Evolutionary conservation across 2,888 invertebrate genomes (phyloP).

Genomic region (Epinotia bilunana): DNA sequence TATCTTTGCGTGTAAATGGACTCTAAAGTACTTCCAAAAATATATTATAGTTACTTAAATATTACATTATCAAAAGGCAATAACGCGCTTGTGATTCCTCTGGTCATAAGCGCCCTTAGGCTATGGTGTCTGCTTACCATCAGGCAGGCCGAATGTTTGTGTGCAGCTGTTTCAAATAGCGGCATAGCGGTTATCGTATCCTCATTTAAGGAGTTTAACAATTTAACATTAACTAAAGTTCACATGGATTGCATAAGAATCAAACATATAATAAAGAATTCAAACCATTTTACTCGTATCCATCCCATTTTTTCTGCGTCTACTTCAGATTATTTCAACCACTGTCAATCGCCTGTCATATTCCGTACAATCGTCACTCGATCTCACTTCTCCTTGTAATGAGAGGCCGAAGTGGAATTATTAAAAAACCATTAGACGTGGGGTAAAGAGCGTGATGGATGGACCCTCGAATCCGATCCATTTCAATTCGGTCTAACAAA

Average conservation of each 20-base stretch:
- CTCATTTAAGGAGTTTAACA: not conserved
- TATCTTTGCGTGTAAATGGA: not conserved
- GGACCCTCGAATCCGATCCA: constrained; percentile 81
- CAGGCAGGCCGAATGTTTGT: not conserved
- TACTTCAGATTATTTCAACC: constrained; percentile 47
- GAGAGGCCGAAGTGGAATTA: constrained; percentile 75
- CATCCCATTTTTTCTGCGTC: constrained; percentile 51
- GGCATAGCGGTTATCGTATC: not conserved
- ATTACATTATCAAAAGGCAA: too few species aligned
- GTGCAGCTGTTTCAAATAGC: too few species aligned
- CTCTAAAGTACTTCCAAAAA: too few species aligned
- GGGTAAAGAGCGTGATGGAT: constrained; percentile 79
- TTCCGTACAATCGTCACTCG: constrained; percentile 71
- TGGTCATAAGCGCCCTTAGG: too few species aligned
- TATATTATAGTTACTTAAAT: too few species aligned
- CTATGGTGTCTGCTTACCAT: not conserved
- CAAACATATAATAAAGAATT: not conserved
- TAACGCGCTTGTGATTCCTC: too few species aligned
- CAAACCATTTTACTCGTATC: not conserved
- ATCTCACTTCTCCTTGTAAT: constrained; percentile 72
- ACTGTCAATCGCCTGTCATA: constrained; percentile 80
- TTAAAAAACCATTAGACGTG: constrained; percentile 83
- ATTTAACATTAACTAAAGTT: not conserved
- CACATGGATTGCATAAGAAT: not conserved
- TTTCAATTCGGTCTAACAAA: constrained; percentile 79